phyloP scores from a whole-genome alignment of 2,113 vertebrate species.

The Pterocles burchelli region DNA sequence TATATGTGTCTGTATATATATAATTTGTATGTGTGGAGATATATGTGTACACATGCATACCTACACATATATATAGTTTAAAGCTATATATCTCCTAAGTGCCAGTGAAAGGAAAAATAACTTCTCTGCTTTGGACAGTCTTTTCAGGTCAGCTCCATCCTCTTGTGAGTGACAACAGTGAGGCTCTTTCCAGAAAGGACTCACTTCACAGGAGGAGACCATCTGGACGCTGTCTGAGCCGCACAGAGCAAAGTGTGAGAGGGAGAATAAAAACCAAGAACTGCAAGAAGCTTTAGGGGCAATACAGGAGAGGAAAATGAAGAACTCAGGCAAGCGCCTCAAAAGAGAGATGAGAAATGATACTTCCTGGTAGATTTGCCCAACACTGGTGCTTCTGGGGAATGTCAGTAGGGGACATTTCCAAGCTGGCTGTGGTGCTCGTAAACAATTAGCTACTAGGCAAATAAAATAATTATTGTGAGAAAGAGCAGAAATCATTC shows the following conservation, averaged over 20 bases:
- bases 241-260: background rate
- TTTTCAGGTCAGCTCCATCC: background rate
- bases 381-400: background rate
- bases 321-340: background rate
- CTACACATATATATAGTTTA: background rate
- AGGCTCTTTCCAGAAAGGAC: conserved; percentile 13
- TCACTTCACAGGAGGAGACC: background rate
- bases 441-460: background rate
- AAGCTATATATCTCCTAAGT: background rate
- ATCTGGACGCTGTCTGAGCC: conserved; percentile 28
- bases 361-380: background rate
- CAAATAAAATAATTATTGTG: background rate
- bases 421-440: background rate
- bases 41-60: background rate
- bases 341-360: background rate
- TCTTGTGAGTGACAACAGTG: background rate
- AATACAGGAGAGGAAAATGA: background rate
- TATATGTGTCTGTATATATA: too few relatives aligned
- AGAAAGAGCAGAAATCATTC: background rate
- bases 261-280: background rate
- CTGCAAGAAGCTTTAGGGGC: background rate
- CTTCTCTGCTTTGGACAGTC: background rate
- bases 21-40: too few relatives aligned
- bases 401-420: background rate
- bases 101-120: background rate